These are phyloP conservation scores for Dryococelus australis DNA, from an alignment of 2,888 invertebrate species.

Conservation along the genomic window DNA sequence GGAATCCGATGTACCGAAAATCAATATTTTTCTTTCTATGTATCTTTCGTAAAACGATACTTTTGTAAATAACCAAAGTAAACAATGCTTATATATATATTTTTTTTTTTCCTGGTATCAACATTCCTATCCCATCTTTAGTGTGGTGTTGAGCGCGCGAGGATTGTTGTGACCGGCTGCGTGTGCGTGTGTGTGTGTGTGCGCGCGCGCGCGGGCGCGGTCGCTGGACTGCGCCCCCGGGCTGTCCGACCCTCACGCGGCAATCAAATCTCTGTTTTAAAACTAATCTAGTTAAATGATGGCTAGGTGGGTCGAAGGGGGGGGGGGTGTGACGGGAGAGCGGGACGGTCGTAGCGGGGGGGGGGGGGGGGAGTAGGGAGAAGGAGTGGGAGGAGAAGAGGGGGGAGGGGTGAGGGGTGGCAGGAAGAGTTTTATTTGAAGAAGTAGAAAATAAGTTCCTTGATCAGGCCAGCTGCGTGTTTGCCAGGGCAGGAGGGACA, in stretches of 20 bases:
- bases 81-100: no score
- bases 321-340: neutral
- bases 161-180: neutral
- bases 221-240: neutral
- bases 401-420: neutral
- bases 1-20: no score
- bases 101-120: no score
- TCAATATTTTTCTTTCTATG: no score
- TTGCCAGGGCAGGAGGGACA: neutral
- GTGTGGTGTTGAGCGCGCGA: neutral
- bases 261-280: constrained; percentile 27
- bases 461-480: constrained; percentile 19
- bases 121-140: no score
- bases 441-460: constrained; percentile 28
- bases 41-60: no score
- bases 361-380: neutral
- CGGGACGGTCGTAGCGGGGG: neutral
- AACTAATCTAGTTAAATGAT: constrained; percentile 22
- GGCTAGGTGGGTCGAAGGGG: neutral
- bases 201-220: no score
- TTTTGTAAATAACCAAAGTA: no score
- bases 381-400: neutral
- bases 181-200: no score
- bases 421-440: constrained; percentile 29
- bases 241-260: neutral